phyloP scores from a whole-genome alignment of 37 sponge, comb jelly and placozoan species.

The Beroe forskalii region DNA sequence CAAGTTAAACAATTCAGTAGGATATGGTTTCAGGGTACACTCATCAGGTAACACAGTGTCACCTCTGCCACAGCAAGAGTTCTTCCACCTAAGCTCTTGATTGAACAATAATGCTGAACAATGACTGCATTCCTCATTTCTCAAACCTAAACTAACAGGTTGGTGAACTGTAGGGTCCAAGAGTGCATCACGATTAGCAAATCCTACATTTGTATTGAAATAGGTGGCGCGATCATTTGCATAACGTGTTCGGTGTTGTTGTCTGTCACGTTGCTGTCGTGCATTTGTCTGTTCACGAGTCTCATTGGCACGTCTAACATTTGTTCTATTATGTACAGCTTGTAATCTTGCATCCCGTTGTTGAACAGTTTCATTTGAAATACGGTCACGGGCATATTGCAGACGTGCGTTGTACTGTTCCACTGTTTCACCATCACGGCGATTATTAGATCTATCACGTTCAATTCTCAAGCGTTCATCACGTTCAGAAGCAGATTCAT shows the following conservation, averaged over 20 bases:
- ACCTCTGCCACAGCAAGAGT: slow-evolving; percentile 1
- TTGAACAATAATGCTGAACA: slow-evolving; percentile 7
- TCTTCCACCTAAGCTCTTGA: not conserved
- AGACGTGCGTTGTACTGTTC: not conserved
- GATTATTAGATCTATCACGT: not conserved
- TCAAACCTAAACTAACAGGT: not conserved
- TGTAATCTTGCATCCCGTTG: not conserved
- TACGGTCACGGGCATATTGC: not conserved
- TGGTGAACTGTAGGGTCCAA: not conserved
- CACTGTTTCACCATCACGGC: not conserved
- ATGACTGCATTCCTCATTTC: not conserved
- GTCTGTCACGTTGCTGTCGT: not conserved
- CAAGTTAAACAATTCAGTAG: too few relatives aligned
- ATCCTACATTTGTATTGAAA: not conserved
- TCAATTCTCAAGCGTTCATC: not conserved
- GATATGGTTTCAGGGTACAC: too few relatives aligned
- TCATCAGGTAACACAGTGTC: not conserved
- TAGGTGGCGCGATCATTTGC: not conserved
- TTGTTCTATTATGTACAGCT: not conserved
- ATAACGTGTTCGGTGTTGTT: not conserved
- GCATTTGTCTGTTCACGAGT: not conserved
- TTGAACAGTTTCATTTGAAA: not conserved
- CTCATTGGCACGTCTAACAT: not conserved
- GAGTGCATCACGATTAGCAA: not conserved
- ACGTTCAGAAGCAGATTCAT: not conserved